Evolutionary conservation across 2,888 invertebrate genomes (phyloP), one percentile per base, ranked within the genome.

Genomic region (Rhingia rostrata): DNA sequence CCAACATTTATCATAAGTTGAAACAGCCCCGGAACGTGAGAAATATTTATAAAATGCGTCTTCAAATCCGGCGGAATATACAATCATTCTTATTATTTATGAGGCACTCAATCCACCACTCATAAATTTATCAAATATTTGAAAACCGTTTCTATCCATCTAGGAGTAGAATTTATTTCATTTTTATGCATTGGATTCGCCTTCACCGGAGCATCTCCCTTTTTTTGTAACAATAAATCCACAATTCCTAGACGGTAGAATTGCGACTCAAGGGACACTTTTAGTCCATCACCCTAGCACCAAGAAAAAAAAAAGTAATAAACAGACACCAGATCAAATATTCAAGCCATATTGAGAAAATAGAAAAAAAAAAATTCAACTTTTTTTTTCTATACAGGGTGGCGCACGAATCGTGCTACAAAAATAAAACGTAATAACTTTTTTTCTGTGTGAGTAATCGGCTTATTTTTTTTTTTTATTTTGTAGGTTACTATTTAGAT

Each of bases 161-260:
- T 22, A 43, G 43, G 5, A 12, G 6, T 12, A 6, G 43, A 22
- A 22, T 9, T 10, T 37, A n/a, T 54, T 35, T 37, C 12, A 6
- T 10, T 12, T 35, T 39, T 56, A 6, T 37, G 14, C 14, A 37
- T 54, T 12, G 35, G 35, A 35, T 54, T 37, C 35, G 4, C 14
- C 6, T 12, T 45, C 6, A 45, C 12, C n/a, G 43, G 12, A n/a
- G 6, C n/a, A 39, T 39, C 4, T 6, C 3, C 12, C 41, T 12
- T 9, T 51, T 64, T 35, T 47, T 47, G 12, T 4, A 9, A 6
- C 63, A n/a, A 66, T 66, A 66, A 66, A 66, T 66, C 39, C 30
- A 30, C 30, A 51, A 39, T 66, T 66, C 30, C n/a, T 32, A 37
- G 41, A 66, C 41, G 30, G 37, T 49, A 45, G 49, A 9, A 22